phyloP scores from a whole-genome alignment of 2,113 vertebrate genomes.

The Pangasianodon gigas region DNA sequence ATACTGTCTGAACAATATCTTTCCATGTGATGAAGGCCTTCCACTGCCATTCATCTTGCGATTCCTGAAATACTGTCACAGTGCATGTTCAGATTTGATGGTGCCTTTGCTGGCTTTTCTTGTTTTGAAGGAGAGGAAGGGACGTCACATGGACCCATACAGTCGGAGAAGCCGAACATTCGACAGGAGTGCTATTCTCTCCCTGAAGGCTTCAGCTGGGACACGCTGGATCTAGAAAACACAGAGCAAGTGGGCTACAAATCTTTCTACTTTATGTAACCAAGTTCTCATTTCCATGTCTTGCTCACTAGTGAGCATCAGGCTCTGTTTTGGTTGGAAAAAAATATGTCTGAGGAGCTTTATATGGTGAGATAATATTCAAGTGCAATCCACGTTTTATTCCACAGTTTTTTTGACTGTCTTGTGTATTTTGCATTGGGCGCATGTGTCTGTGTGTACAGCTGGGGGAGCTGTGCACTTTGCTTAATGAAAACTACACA shows the following conservation, averaged over 20 bases:
- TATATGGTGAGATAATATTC: neutral
- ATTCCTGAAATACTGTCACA: neutral
- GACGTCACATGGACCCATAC: constrained; percentile 82
- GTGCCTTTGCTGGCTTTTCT: neutral
- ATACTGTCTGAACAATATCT: neutral
- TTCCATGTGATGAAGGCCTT: neutral
- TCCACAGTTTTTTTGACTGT: neutral
- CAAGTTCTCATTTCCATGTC: neutral
- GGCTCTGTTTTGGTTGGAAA: neutral
- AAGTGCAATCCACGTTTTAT: neutral
- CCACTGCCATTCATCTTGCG: neutral
- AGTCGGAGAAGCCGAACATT: constrained; percentile 77
- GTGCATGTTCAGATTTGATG: neutral
- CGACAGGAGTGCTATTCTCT: constrained; percentile 88
- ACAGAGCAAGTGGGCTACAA: constrained; percentile 78
- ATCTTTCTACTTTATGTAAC: neutral
- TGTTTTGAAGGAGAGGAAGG: constrained; percentile 78
- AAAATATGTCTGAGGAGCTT: neutral
- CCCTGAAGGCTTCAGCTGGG: constrained; percentile 91
- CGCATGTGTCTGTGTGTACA: constrained; percentile 54
- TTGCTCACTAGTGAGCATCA: neutral
- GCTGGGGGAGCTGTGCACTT: constrained; percentile 86
- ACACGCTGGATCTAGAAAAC: constrained; percentile 83
- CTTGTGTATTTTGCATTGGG: neutral
- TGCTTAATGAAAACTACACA: constrained; percentile 92